Conservation (phyloP, 2,797 vertebrate genomes). For the Acanthurus leucopareius region DNA sequence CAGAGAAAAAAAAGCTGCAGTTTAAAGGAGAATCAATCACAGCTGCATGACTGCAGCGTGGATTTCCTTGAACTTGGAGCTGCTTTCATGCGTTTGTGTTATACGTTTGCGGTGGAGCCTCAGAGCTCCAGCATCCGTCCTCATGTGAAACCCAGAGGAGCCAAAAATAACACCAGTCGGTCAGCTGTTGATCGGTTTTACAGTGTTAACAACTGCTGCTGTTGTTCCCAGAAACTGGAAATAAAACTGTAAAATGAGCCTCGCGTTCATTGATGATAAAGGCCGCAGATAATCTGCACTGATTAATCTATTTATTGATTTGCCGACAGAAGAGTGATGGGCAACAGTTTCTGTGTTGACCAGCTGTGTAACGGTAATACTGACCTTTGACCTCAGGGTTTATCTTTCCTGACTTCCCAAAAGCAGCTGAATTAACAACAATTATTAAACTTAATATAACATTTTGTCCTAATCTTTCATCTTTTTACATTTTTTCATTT, state of each 20-base stretch:
- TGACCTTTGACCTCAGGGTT: not conserved
- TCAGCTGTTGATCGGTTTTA: slow-evolving; percentile 27
- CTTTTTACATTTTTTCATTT: not conserved
- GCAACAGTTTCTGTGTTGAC: not conserved
- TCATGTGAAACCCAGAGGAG: not conserved
- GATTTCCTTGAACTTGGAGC: not conserved
- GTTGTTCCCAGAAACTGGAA: slow-evolving; percentile 6
- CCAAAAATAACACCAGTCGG: slow-evolving; percentile 20
- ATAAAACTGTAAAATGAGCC: not conserved
- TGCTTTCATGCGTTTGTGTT: not conserved
- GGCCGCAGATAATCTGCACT: not conserved
- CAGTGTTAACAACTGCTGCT: not conserved
- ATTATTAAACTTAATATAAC: not conserved
- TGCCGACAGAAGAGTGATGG: not conserved
- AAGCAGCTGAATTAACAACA: not conserved
- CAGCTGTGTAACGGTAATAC: not conserved
- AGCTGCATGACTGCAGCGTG: not conserved
- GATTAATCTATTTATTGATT: not conserved
- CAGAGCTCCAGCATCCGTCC: not conserved
- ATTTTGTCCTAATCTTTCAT: not conserved
- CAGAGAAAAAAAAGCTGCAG: not conserved
- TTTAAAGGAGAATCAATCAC: not conserved
- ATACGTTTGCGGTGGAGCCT: not conserved
- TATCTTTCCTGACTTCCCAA: not conserved
- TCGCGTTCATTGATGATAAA: not conserved